These are phyloP conservation scores for Enteromius argenteus DNA, from an alignment of 2,797 vertebrate species.

Conservation along the genomic window DNA sequence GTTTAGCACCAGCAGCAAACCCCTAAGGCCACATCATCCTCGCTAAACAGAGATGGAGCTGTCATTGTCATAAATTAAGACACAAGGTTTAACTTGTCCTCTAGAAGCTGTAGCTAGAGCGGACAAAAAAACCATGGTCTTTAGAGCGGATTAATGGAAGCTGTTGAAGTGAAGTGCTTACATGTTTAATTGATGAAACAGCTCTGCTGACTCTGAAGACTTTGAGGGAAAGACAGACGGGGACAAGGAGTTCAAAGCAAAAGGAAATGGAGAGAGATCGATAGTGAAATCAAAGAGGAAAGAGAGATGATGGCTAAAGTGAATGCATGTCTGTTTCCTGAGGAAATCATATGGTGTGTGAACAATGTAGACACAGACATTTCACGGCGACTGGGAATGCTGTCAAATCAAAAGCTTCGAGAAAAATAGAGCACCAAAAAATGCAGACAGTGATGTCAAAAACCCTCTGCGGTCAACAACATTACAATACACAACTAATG, in stretches of 20 bases:
- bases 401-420: slow-evolving; percentile 16
- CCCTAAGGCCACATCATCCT: background rate
- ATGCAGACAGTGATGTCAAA: background rate
- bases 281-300: slow-evolving; percentile 12
- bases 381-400: background rate
- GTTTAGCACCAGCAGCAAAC: background rate
- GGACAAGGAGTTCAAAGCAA: background rate
- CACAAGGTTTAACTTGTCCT: slow-evolving; percentile 1
- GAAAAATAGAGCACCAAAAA: slow-evolving; percentile 26
- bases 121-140: background rate
- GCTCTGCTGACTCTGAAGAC: slow-evolving; percentile 24
- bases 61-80: slow-evolving; percentile 28
- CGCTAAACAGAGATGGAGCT: slow-evolving; percentile 1
- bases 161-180: slow-evolving; percentile 39
- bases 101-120: background rate
- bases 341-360: slow-evolving; percentile 6
- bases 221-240: slow-evolving; percentile 19
- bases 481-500: background rate
- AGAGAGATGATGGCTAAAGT: background rate
- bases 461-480: background rate
- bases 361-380: background rate
- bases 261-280: slow-evolving; percentile 1
- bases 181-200: slow-evolving; percentile 40
- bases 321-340: background rate
- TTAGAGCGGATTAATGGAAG: slow-evolving; percentile 24